phyloP scores from a whole-genome alignment of 1,140 invertebrate genomes.

The Hirudo medicinalis region DNA sequence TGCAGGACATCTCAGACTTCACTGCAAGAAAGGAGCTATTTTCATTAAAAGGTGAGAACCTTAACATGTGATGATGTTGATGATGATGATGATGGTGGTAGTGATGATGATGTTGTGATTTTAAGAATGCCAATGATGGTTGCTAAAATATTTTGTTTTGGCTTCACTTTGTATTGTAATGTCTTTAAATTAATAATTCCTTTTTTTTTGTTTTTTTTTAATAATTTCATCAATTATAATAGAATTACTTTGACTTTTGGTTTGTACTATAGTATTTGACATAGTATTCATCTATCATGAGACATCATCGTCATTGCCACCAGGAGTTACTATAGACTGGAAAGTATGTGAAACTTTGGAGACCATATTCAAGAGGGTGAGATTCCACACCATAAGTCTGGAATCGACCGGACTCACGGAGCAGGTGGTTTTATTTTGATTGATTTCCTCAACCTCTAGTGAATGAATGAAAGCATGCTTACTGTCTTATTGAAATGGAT shows the following conservation, averaged over 20 bases:
- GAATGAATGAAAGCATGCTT: too few species aligned
- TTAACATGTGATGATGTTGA: neutral
- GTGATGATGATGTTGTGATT: neutral
- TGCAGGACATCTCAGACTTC: neutral
- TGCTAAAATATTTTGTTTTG: neutral
- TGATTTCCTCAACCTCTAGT: neutral
- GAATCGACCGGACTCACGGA: constrained; percentile 56
- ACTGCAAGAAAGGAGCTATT: neutral
- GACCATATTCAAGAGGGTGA: constrained; percentile 60
- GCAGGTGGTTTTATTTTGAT: constrained; percentile 44
- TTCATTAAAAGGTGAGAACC: neutral
- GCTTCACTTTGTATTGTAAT: neutral
- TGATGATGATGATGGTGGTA: neutral
- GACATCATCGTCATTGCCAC: constrained; percentile 19
- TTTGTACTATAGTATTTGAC: too few species aligned
- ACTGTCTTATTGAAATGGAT: too few species aligned
- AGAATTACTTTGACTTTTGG: too few species aligned
- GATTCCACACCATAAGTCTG: constrained; percentile 56
- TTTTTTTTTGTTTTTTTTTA: too few species aligned
- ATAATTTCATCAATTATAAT: too few species aligned
- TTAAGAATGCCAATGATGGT: neutral
- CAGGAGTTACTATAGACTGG: constrained; percentile 46
- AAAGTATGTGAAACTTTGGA: constrained; percentile 58
- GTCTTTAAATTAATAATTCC: too few species aligned
- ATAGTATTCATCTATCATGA: too few species aligned